A percentile compares a stretch with the other conserved stretches of the same genome.
Evolutionary conservation across 2,113 vertebrate species (phyloP).

Genomic region (Callochromis pleurospilus): DNA sequence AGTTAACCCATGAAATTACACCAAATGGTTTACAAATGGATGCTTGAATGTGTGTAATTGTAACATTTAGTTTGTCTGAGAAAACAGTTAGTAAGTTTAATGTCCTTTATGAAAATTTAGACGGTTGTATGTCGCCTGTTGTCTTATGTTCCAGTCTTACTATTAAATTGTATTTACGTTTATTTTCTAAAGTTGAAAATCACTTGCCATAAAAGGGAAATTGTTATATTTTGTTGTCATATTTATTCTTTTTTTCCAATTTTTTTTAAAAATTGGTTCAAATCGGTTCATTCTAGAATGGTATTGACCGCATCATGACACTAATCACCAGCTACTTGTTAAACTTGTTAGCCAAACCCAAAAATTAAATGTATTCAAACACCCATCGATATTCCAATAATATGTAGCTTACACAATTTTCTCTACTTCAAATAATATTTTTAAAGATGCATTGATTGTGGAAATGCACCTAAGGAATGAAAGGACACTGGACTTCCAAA

Average conservation of each 20-base stretch:
- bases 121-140: neutral
- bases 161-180: constrained; percentile 22
- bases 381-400: neutral
- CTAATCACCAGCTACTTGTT: neutral
- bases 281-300: neutral
- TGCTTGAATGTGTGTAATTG: constrained; percentile 2
- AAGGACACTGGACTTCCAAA: neutral
- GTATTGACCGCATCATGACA: neutral
- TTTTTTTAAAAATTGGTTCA: neutral
- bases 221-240: constrained; percentile 15
- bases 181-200: constrained; percentile 35
- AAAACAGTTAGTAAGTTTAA: neutral
- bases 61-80: neutral
- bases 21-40: neutral
- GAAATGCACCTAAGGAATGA: neutral
- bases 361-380: neutral
- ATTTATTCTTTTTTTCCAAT: neutral
- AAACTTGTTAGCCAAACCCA: neutral
- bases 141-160: constrained; percentile 16
- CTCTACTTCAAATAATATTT: neutral
- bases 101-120: constrained; percentile 24
- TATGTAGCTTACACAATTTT: neutral
- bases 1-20: neutral
- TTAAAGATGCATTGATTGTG: neutral
- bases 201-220: constrained; percentile 46